These are phyloP conservation scores for Lytechinus pictus DNA, from an alignment of 35 echinoderm and acorn worm species.

Conservation along the genomic window DNA sequence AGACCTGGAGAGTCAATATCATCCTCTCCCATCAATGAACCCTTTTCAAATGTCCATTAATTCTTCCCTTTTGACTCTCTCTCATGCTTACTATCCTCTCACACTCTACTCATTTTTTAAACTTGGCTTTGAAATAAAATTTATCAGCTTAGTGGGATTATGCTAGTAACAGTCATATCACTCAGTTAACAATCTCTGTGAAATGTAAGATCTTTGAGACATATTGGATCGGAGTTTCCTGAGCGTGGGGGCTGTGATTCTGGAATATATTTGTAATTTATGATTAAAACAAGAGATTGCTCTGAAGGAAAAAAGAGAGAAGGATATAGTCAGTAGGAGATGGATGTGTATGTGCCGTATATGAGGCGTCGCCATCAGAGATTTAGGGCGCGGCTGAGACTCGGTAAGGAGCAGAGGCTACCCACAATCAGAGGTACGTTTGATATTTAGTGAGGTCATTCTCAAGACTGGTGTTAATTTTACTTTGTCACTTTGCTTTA, in stretches of 20 bases:
- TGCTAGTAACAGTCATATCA: neutral
- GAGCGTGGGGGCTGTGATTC: conserved; percentile 2
- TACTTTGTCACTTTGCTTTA: neutral
- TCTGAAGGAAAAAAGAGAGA: neutral
- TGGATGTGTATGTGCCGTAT: conserved; percentile 47
- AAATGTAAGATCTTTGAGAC: conserved; percentile 21
- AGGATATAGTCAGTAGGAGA: neutral
- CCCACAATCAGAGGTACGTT: conserved; percentile 44
- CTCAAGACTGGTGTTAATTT: neutral
- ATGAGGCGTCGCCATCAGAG: conserved; percentile 37
- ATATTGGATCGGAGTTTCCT: neutral
- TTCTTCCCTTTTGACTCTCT: neutral
- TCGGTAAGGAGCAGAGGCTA: conserved; percentile 22
- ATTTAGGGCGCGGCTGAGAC: conserved; percentile 33
- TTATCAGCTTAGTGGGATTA: conserved; percentile 39
- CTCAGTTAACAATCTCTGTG: conserved; percentile 35
- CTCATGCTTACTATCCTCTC: neutral
- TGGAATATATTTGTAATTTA: neutral
- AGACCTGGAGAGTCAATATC: neutral
- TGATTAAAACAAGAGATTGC: conserved; percentile 11
- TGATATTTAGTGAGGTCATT: neutral
- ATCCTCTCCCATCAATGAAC: neutral
- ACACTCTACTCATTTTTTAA: neutral
- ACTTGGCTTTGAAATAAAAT: conserved; percentile 17
- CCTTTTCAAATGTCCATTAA: conserved; percentile 26